Evolutionary conservation across 1,140 invertebrate genomes (phyloP).

Genomic region (Sarcophaga peregrina): DNA sequence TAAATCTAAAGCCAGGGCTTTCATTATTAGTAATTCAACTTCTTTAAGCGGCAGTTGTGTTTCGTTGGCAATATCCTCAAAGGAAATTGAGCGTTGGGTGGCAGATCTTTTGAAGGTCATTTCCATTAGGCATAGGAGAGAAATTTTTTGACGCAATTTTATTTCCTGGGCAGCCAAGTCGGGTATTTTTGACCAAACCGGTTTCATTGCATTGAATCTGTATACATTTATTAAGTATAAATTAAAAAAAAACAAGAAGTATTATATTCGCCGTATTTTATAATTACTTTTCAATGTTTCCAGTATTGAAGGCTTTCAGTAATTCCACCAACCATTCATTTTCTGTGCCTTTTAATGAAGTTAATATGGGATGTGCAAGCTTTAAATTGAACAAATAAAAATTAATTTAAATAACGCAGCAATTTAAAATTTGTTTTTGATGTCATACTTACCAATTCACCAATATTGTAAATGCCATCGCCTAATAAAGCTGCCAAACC

Average conservation of each 20-base stretch:
- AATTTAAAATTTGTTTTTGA: background rate
- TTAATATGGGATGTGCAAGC: constrained; percentile 93
- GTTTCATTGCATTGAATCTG: constrained; percentile 85
- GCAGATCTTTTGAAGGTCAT: constrained; percentile 82
- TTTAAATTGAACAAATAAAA: constrained; percentile 58
- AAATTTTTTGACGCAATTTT: constrained; percentile 91
- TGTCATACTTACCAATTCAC: constrained; percentile 79
- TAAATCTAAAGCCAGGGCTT: constrained; percentile 93
- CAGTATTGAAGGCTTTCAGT: constrained; percentile 91
- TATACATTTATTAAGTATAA: background rate
- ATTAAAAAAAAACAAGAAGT: too few relatives aligned
- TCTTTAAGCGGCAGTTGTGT: constrained; percentile 84
- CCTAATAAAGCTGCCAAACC: constrained; percentile 94
- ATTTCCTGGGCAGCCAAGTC: constrained; percentile 89
- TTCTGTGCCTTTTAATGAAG: constrained; percentile 83
- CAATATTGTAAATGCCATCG: constrained; percentile 97
- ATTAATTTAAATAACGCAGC: constrained; percentile 4
- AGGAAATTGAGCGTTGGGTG: constrained; percentile 83
- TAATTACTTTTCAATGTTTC: constrained; percentile 79
- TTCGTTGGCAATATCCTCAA: constrained; percentile 89
- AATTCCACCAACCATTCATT: constrained; percentile 92
- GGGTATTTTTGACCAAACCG: constrained; percentile 83
- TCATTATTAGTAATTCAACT: constrained; percentile 97
- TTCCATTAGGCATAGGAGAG: constrained; percentile 96
- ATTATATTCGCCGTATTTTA: constrained; percentile 37